These are phyloP conservation scores for Ctenosaura bakeri DNA, from an alignment of 2,797 vertebrate species.

Conservation along the genomic window DNA sequence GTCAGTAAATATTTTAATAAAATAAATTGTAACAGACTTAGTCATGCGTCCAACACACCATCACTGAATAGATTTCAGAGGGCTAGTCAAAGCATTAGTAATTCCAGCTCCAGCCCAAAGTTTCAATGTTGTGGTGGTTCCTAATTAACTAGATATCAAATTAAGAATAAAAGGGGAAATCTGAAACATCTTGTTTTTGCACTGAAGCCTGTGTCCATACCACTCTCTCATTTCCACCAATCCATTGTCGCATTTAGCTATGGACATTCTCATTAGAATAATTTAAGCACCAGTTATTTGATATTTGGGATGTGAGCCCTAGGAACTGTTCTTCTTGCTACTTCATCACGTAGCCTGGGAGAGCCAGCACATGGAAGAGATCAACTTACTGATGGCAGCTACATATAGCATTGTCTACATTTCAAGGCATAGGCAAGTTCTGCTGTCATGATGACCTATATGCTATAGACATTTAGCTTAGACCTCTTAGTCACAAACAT, in stretches of 20 bases:
- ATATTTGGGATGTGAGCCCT: constrained; percentile 1
- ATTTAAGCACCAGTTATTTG: constrained; percentile 19
- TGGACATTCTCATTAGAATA: not conserved
- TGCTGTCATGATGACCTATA: constrained; percentile 34
- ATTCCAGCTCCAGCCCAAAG: too few relatives aligned
- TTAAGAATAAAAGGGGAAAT: not conserved
- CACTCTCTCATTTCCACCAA: not conserved
- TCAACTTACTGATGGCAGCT: constrained; percentile 14
- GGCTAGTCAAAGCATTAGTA: not conserved
- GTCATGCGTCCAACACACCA: not conserved
- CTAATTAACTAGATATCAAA: not conserved
- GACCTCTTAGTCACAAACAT: constrained; percentile 6
- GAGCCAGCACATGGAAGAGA: not conserved
- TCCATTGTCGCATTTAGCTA: not conserved
- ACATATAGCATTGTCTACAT: constrained; percentile 13
- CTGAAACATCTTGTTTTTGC: not conserved
- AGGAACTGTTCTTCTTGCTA: not conserved
- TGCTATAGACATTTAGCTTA: constrained; percentile 4
- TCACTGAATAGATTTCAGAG: not conserved
- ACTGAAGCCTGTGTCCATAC: not conserved
- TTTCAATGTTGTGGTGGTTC: not conserved
- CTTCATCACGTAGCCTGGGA: constrained; percentile 19
- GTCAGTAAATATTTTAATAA: too few relatives aligned
- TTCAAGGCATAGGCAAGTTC: constrained; percentile 17
- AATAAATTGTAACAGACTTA: too few relatives aligned